Percentiles rank a stretch among this genome's conserved stretches.
Evolutionary conservation across 92 coral and sea anemone genomes (phyloP).

Genomic region (Palythoa heliodiscus): DNA sequence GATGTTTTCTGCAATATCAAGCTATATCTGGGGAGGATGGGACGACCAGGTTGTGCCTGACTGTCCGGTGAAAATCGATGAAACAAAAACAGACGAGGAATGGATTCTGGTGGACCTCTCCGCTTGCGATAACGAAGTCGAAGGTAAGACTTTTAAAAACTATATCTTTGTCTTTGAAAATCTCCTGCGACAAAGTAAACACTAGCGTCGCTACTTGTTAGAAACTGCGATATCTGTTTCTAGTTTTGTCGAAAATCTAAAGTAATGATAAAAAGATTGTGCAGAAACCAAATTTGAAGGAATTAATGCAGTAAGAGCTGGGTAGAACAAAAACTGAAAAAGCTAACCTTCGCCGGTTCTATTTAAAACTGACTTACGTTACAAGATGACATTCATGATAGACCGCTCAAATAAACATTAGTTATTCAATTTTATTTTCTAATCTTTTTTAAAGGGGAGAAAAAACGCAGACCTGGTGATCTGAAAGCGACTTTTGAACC

Average conservation of each 20-base stretch:
- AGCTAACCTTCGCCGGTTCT: conserved; percentile 4
- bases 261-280: neutral
- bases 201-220: neutral
- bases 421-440: neutral
- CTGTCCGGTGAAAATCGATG: conserved; percentile 66
- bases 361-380: conserved; percentile 9
- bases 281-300: neutral
- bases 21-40: conserved; percentile 94
- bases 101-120: conserved; percentile 95
- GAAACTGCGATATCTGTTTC: neutral
- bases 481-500: conserved; percentile 59
- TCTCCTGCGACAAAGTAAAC: neutral
- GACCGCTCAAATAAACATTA: conserved; percentile 3
- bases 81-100: conserved; percentile 85
- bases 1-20: conserved; percentile 93
- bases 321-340: neutral
- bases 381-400: conserved; percentile 50
- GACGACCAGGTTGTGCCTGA: conserved; percentile 99
- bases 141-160: conserved; percentile 37
- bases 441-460: conserved; percentile 46
- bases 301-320: neutral
- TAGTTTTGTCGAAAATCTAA: conserved; percentile 2
- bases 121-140: conserved; percentile 41
- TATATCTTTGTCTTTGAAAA: neutral
- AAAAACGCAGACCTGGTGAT: conserved; percentile 58